Percentiles rank a stretch among this genome's conserved stretches.
Conservation (phyloP, 2,888 invertebrate genomes). For the Diachrysia chrysitis region DNA sequence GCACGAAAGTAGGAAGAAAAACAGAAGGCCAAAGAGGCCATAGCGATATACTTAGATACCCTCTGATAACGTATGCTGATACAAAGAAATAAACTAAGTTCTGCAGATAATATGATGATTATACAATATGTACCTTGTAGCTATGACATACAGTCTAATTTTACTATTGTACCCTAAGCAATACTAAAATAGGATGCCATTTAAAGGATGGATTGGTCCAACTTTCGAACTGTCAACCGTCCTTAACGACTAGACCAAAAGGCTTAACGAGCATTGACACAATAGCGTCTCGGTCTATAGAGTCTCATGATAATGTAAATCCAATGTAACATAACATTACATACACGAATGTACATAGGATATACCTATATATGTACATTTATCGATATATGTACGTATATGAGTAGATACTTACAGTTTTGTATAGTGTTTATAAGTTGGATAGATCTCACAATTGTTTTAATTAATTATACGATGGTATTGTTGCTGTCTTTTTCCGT, state of each 20-base stretch:
- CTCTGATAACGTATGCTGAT: no score
- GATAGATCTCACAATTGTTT: neutral
- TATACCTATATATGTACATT: neutral
- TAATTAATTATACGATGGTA: neutral
- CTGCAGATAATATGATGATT: neutral
- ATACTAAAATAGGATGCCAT: neutral
- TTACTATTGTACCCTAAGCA: neutral
- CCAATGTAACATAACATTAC: neutral
- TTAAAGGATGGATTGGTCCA: neutral
- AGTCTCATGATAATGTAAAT: neutral
- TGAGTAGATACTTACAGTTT: no score
- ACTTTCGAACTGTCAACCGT: neutral
- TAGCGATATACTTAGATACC: no score
- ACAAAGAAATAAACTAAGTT: no score
- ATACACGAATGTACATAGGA: neutral
- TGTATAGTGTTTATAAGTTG: neutral
- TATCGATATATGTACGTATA: no score
- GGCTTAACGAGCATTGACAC: neutral
- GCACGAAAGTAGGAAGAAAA: no score
- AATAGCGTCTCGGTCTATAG: neutral
- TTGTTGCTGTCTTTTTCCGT: no score
- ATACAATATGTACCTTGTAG: neutral
- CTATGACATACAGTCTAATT: neutral
- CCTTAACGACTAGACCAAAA: slow-evolving; percentile 6
- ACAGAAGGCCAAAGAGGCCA: no score